Base-by-base conservation (phyloP, 2,113 vertebrate genomes). In the Nerophis lumbriciformis region DNA sequence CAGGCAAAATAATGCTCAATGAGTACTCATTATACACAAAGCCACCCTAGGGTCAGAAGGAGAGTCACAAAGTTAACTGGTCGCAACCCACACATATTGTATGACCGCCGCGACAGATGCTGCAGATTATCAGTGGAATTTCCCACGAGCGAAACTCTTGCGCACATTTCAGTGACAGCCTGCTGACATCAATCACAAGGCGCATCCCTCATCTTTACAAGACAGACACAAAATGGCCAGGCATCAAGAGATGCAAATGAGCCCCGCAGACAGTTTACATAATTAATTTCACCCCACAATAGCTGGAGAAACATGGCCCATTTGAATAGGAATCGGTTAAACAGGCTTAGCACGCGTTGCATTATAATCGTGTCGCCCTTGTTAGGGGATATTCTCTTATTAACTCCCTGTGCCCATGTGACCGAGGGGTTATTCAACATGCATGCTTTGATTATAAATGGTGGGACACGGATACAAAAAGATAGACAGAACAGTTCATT, bases 161-260 rank as follows among this genome's bases (percentile, higher is more conserved):
- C 50, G 45, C 65, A 72, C 8, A 63, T 76, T 78, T 60, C 52
- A 67, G 10, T 56, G 59, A 77, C 51, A 61, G 48, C 52, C 69
- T 5, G 14, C 52, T 56, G 64, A 71, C 57, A 66, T 61, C 55
- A 75, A 65, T 62, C 67, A 78, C 67, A 68, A 75, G 44, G 72
- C 63, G 61, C 61, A 66, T 77, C 66, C 60, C 48, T 66, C 67
- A 71, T 76, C 66, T 59, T 79, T 6, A 35, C 6, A 48, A 11
- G 28, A 48, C 72, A 66, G 37, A 59, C 64, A 72, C 21, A 65
- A 44, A 65, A 75, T 1, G 0, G 21, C 61, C 61, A 6, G 15
- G 76, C 81, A 87, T 82, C 76, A 79, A 49, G 61, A 77, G 74
- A 85, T 88, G 86, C 81, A 85, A 82, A 86, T 76, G 73, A 75